phyloP scores from a whole-genome alignment of 2,888 invertebrate genomes.

The Andrena fulva region DNA sequence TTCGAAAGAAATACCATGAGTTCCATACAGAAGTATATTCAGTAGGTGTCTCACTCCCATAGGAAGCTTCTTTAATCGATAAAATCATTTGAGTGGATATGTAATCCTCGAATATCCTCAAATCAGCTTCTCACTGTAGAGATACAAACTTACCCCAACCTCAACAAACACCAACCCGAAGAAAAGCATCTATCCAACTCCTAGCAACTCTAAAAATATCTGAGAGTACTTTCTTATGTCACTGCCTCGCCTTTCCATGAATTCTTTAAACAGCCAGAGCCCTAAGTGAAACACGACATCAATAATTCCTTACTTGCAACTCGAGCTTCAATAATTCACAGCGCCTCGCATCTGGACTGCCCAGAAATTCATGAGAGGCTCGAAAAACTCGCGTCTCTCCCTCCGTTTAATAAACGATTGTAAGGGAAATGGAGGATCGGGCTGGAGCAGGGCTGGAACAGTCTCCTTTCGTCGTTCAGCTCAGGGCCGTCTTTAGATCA shows the following conservation, averaged over 20 bases:
- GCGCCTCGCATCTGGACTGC: neutral
- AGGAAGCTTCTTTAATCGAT: no score
- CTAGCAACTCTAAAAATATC: neutral
- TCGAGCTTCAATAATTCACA: neutral
- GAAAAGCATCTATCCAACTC: no score
- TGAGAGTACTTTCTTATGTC: neutral
- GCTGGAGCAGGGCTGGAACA: slow-evolving; percentile 3
- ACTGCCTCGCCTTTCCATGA: neutral
- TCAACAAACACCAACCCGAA: no score
- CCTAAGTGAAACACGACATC: neutral
- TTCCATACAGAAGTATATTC: no score
- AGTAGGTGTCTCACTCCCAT: no score
- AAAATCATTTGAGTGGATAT: no score
- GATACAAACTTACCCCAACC: no score
- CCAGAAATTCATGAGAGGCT: neutral
- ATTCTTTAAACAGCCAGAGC: neutral
- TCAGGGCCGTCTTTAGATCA: slow-evolving; percentile 65
- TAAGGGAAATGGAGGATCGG: neutral
- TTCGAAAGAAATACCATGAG: no score
- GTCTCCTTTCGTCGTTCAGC: slow-evolving; percentile 59
- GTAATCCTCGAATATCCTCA: no score
- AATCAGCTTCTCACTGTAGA: no score
- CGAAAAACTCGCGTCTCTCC: neutral
- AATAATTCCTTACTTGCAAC: neutral
- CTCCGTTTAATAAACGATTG: slow-evolving; percentile 4